Conservation (phyloP, 2,113 vertebrate species). For the Solea senegalensis region DNA sequence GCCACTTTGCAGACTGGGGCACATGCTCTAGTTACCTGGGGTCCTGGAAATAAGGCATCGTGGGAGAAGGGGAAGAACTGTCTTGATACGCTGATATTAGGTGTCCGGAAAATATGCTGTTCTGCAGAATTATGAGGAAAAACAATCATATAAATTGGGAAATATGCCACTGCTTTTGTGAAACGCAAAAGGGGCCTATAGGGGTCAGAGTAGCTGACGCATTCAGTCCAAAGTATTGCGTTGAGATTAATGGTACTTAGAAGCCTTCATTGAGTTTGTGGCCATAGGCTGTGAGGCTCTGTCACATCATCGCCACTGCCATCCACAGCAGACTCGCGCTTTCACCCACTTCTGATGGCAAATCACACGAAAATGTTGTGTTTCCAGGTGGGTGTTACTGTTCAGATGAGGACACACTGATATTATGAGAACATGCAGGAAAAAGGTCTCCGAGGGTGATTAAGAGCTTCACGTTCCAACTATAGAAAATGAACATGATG, state of each 20-base stretch:
- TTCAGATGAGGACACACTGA: slow-evolving; percentile 3
- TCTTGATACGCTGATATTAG: too few relatives aligned
- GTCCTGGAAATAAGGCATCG: slow-evolving; percentile 45
- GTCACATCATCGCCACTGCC: slow-evolving; percentile 1
- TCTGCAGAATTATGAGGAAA: slow-evolving; percentile 34
- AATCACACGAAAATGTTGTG: slow-evolving; percentile 27
- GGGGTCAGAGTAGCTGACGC: slow-evolving; percentile 34
- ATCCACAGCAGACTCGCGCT: background rate
- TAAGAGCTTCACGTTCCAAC: too few relatives aligned
- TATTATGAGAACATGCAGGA: slow-evolving; percentile 1
- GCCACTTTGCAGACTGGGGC: slow-evolving; percentile 36
- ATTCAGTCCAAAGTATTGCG: slow-evolving; percentile 6
- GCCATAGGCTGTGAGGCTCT: slow-evolving; percentile 3
- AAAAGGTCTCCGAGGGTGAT: too few relatives aligned
- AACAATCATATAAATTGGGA: slow-evolving; percentile 38
- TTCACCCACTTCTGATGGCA: background rate
- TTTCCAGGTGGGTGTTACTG: background rate
- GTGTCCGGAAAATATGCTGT: slow-evolving; percentile 41
- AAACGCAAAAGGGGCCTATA: slow-evolving; percentile 23
- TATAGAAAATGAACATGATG: too few relatives aligned
- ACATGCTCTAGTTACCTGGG: slow-evolving; percentile 24
- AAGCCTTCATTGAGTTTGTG: slow-evolving; percentile 26
- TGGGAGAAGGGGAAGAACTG: slow-evolving; percentile 27
- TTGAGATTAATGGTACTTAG: slow-evolving; percentile 52
- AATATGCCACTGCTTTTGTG: slow-evolving; percentile 21